Percentiles rank a stretch among this genome's conserved stretches.
Evolutionary conservation across 1,140 invertebrate genomes (phyloP).

Genomic region (Himalopsyche phryganea): DNA sequence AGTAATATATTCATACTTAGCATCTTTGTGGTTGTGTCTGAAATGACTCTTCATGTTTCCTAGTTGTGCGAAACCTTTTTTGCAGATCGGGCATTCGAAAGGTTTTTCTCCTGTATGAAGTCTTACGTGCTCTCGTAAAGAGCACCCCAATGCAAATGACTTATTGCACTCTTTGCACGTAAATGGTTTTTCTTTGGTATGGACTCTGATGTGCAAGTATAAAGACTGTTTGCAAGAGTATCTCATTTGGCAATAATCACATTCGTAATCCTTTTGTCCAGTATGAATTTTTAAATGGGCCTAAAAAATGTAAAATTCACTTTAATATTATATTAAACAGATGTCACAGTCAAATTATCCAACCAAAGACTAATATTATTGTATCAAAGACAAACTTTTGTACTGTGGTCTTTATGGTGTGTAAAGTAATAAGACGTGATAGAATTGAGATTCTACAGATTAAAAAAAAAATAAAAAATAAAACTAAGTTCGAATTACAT

Average conservation of each 20-base stretch:
- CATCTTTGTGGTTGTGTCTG: conserved; percentile 11
- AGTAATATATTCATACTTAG: too few relatives aligned
- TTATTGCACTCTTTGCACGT: conserved; percentile 37
- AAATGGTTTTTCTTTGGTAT: conserved; percentile 32
- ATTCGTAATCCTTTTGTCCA: conserved; percentile 47
- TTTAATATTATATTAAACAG: too few relatives aligned
- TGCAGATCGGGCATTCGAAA: conserved; percentile 50
- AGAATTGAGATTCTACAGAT: too few relatives aligned
- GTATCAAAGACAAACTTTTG: too few relatives aligned
- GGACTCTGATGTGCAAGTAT: conserved; percentile 26
- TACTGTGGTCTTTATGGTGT: too few relatives aligned
- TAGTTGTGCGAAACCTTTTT: conserved; percentile 44
- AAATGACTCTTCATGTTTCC: conserved; percentile 25
- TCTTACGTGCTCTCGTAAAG: conserved; percentile 41
- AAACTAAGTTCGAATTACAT: too few relatives aligned
- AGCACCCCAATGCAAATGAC: conserved; percentile 39
- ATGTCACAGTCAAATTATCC: too few relatives aligned
- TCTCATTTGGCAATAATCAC: conserved; percentile 42
- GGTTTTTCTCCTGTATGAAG: conserved; percentile 52
- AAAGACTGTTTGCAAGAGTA: conserved; percentile 30
- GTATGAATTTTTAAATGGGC: conserved; percentile 45
- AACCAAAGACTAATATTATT: too few relatives aligned
- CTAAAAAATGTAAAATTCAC: conserved; percentile 32
- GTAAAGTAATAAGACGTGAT: too few relatives aligned
- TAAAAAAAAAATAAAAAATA: too few relatives aligned